These are phyloP conservation scores for Lepeophtheirus salmonis DNA, from an alignment of 1,140 invertebrate species.

Conservation along the genomic window DNA sequence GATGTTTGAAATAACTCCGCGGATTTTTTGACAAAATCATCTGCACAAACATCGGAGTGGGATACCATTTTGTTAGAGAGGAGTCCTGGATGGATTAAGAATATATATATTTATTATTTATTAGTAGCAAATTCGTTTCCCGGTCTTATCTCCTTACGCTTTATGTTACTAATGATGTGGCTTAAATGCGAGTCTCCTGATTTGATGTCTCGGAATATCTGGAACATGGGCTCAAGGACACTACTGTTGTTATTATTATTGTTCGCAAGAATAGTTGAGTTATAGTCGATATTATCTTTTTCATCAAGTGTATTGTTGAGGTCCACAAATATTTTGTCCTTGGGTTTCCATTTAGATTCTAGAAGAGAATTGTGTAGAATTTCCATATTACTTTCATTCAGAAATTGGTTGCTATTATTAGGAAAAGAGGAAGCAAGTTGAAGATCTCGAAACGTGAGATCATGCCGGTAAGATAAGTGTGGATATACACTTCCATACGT, in stretches of 20 bases:
- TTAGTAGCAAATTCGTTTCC: too few species aligned
- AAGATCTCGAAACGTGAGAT: background rate
- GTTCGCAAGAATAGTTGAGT: too few species aligned
- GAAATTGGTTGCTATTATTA: background rate
- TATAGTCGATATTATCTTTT: too few species aligned
- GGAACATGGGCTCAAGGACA: background rate
- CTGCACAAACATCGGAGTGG: background rate
- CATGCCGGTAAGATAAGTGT: background rate
- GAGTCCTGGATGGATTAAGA: background rate
- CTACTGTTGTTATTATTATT: background rate
- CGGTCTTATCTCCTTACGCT: too few species aligned
- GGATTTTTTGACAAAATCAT: background rate
- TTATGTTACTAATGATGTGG: background rate
- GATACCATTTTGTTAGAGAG: background rate
- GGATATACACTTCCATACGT: background rate
- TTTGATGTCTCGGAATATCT: background rate
- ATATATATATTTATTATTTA: too few species aligned
- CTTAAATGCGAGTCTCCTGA: background rate
- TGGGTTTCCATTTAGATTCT: background rate
- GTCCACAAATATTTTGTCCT: too few species aligned
- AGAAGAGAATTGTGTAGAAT: background rate
- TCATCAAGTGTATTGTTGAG: too few species aligned
- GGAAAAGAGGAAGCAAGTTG: background rate
- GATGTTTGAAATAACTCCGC: background rate
- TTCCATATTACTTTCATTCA: background rate